Conservation (phyloP, 2,888 invertebrate species). For the Hypercompe scribonia region DNA sequence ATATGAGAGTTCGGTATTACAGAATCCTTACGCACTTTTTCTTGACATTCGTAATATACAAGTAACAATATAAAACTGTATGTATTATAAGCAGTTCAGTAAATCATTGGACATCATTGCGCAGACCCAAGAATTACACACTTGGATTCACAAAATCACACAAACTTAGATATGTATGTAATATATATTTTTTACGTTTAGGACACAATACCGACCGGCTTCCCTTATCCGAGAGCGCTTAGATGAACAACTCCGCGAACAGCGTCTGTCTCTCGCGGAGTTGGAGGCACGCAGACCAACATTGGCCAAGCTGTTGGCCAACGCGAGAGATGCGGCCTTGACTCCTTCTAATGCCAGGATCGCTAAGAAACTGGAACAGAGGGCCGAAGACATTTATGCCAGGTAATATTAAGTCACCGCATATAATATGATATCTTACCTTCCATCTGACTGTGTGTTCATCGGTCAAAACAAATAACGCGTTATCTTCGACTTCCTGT, state of each 20-base stretch:
- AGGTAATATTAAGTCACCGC: slow-evolving; percentile 57
- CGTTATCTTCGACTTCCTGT: too few relatives aligned
- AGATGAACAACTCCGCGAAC: slow-evolving; percentile 96
- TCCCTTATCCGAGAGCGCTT: slow-evolving; percentile 95
- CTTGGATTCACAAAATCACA: neutral
- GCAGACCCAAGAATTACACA: too few relatives aligned
- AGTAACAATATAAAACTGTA: too few relatives aligned
- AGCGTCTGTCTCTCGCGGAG: slow-evolving; percentile 93
- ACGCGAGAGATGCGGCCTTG: slow-evolving; percentile 92
- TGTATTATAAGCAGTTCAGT: too few relatives aligned
- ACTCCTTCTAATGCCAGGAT: slow-evolving; percentile 94
- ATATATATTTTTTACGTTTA: slow-evolving; percentile 45
- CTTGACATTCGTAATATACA: too few relatives aligned
- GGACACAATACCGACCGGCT: slow-evolving; percentile 92
- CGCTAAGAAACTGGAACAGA: slow-evolving; percentile 95
- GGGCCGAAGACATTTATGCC: slow-evolving; percentile 94
- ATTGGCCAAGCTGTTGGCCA: slow-evolving; percentile 92
- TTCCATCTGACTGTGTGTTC: too few relatives aligned
- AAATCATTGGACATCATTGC: too few relatives aligned
- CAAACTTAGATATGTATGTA: neutral
- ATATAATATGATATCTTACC: too few relatives aligned
- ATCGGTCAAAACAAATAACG: too few relatives aligned
- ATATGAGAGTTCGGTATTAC: too few relatives aligned
- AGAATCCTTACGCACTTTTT: too few relatives aligned
- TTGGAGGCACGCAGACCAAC: slow-evolving; percentile 94